These are phyloP conservation scores for Xylocampa areola DNA, from an alignment of 2,888 invertebrate genomes.

Conservation along the genomic window DNA sequence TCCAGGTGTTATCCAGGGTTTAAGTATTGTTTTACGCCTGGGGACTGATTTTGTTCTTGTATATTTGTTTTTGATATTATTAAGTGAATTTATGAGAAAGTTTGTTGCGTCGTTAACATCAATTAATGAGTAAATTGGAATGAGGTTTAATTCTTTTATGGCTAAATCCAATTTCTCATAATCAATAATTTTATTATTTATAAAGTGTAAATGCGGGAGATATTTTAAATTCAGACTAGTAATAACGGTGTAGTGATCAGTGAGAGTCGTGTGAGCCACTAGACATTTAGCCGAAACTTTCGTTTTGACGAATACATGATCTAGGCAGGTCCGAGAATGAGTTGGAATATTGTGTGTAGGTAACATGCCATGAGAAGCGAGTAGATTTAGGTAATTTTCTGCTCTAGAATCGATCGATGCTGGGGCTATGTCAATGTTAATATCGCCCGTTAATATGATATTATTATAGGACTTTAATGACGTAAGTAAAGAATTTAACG, in stretches of 20 bases:
- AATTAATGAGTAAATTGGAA: background rate
- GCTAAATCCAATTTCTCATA: background rate
- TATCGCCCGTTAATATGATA: slow-evolving; percentile 2
- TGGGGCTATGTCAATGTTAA: background rate
- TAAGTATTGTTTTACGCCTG: slow-evolving; percentile 3
- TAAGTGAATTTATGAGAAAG: background rate
- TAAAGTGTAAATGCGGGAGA: background rate
- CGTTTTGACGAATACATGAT: slow-evolving; percentile 1
- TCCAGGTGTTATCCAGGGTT: too few relatives aligned
- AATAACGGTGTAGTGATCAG: slow-evolving; percentile 1
- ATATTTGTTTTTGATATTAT: background rate
- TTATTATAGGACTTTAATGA: background rate
- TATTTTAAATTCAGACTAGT: background rate
- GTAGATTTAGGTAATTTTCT: background rate
- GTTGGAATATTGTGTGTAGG: slow-evolving; percentile 1
- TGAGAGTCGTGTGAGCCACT: slow-evolving; percentile 1
- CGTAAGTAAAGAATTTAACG: background rate
- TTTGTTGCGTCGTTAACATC: background rate
- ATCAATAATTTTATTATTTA: too few relatives aligned
- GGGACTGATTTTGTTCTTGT: background rate
- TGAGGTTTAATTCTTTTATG: background rate
- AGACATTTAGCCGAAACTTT: slow-evolving; percentile 2
- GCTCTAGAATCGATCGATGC: background rate
- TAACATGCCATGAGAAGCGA: slow-evolving; percentile 4
- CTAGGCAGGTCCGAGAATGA: slow-evolving; percentile 2